Base-by-base conservation (phyloP, 2,888 invertebrate species). In the Choristoneura rosaceana region DNA sequence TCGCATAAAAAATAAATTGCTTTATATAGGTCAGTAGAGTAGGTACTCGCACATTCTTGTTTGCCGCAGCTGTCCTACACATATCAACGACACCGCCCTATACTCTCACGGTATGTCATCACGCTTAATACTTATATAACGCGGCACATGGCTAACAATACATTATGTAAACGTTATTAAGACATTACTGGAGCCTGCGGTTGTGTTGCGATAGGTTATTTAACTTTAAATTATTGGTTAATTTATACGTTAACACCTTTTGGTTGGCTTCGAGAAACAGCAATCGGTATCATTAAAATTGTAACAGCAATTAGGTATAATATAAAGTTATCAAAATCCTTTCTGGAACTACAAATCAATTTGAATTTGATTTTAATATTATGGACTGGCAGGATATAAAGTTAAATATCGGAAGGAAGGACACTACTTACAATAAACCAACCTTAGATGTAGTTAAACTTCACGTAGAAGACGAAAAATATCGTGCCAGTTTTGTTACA, bases 151-250 rank as follows among this genome's bases (percentile, higher is more conserved):
- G n/a, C 38, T 38, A 58, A 70, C 64, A 70, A 70, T 70, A 64
- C 63, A 55, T 70, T 63, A 64, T 17, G 63, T 64, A 70, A 69
- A 17, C 33, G 61, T 70, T 61, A 69, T 69, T 69, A 61, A 50
- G 69, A 69, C 59, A 50, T 68, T 69, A 69, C 47, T 47, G 63
- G 63, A 33, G 33, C 61, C 68, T 61, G 68, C 61, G 68, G 61
- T 55, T 52, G 43, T 55, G 41, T 61, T 61, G 50, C 41, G 38
- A 4, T 61, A 25, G 10, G 17, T 61, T 62, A 62, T 64, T 50
- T 55, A 33, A 62, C 52, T n/a, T 62, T 33, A 52, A 69, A 62
- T 43, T 62, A 52, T 52, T 62, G 52, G 17, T 43, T 62, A 15
- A 55, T 55, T 55, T 25, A 58, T 41, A 17, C 43, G 38, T 43